Base-by-base conservation (phyloP, 2,113 vertebrate species). In the Sinocyclocheilus anophthalmus region DNA sequence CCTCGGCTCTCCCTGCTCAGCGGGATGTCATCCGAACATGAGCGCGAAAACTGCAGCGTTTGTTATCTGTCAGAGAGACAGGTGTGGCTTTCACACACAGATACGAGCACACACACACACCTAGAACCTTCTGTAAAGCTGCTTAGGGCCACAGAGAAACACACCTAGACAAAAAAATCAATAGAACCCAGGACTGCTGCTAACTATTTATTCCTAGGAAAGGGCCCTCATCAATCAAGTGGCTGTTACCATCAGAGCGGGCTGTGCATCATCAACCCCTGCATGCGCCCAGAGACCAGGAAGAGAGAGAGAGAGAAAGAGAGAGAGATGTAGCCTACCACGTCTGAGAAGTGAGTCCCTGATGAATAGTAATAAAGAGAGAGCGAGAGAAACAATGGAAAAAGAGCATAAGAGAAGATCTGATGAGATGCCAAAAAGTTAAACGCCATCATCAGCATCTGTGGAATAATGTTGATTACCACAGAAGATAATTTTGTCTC, bases 151-250 rank as follows among this genome's bases (percentile, higher is more conserved):
- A 91, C 90, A 88, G 88, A 89, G 89, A 90, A 90, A 94, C 92
- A 90, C 91, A 92, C 91, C 92, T 89, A 90, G 94, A 95, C 94
- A 94, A 93, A 89, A 93, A 94, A 94, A 95, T 95, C 93, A 88
- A 90, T 90, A 90, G 59, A 70, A 85, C 81, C 87, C 87, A 86
- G 80, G 75, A 89, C 87, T 87, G 87, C 88, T 90, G 92, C 90
- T 93, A 94, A 95, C 92, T 92, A 93, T 94, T 92, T 90, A 91
- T 93, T 94, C 91, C 90, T 81, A 79, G 79, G 87, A 86, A 93
- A 91, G 90, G 84, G 61, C 90, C 86, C 90, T 94, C 93, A 95
- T 95, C 93, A 92, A 95, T 95, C 94, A 94, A 90, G 77, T 87
- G 92, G 91, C 92, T 93, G 94, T 95, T 95, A 93, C 90, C 90